Percentiles rank a stretch among this genome's conserved stretches.
These are phyloP conservation scores for Polymixis lichenea DNA, from an alignment of 2,888 invertebrate genomes.

Conservation along the genomic window DNA sequence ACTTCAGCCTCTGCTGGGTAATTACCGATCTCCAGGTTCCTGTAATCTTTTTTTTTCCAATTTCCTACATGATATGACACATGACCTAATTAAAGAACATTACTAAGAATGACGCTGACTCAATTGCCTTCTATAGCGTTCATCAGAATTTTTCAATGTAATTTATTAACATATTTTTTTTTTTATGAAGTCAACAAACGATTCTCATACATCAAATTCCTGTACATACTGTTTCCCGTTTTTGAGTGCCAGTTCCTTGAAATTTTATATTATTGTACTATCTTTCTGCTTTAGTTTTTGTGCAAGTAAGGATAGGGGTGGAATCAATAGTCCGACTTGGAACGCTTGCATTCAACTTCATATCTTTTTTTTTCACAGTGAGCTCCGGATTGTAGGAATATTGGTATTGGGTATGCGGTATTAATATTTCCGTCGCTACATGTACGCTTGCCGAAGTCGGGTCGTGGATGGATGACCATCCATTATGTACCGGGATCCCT, in stretches of 20 bases:
- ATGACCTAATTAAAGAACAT: background rate
- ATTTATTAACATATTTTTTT: background rate
- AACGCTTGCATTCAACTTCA: background rate
- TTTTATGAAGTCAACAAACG: background rate
- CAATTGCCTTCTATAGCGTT: background rate
- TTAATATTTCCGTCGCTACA: background rate
- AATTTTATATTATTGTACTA: background rate
- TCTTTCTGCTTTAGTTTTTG: background rate
- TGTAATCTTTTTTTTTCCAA: background rate
- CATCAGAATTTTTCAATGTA: background rate
- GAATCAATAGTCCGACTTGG: slow-evolving; percentile 34
- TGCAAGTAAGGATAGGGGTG: slow-evolving; percentile 21
- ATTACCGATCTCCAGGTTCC: background rate
- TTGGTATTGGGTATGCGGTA: background rate
- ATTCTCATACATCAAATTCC: background rate
- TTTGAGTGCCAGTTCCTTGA: background rate
- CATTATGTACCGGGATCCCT: too few species aligned
- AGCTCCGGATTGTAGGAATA: background rate
- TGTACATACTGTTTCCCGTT: background rate
- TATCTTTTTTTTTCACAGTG: background rate
- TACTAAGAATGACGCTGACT: background rate
- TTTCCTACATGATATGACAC: too few species aligned
- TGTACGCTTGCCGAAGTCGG: too few species aligned
- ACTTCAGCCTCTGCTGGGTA: background rate
- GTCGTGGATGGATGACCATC: too few species aligned